Evolutionary conservation across 64 coral and sea anemone species (phyloP).

Genomic region (Actinia tenebrosa): DNA sequence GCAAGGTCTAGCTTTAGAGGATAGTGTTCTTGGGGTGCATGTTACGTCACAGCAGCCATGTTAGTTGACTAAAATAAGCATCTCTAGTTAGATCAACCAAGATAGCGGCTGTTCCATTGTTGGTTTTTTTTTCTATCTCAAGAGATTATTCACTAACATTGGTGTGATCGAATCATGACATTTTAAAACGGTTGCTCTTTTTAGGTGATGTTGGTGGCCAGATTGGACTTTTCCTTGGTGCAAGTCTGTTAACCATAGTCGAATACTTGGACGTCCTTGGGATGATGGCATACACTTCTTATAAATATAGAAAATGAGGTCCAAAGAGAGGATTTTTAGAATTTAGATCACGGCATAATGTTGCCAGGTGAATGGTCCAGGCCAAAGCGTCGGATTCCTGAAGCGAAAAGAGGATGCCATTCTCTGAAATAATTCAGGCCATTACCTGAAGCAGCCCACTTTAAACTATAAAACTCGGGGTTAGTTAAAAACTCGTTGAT

Average conservation of each 20-base stretch:
- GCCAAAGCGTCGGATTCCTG: neutral
- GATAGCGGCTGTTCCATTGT: too few relatives aligned
- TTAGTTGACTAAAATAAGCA: too few relatives aligned
- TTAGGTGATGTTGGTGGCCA: constrained; percentile 91
- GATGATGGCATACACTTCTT: constrained; percentile 75
- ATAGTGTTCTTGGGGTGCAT: too few relatives aligned
- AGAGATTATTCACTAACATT: too few relatives aligned
- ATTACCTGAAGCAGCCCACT: neutral
- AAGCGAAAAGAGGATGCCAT: neutral
- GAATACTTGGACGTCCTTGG: constrained; percentile 79
- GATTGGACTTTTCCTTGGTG: constrained; percentile 85
- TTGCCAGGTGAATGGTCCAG: neutral
- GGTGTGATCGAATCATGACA: neutral
- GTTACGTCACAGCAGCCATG: too few relatives aligned
- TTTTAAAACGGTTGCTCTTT: neutral
- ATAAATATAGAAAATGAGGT: constrained; percentile 60
- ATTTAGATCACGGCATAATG: neutral
- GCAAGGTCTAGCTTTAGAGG: too few relatives aligned
- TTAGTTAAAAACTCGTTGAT: neutral
- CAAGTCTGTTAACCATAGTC: constrained; percentile 81
- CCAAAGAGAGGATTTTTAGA: neutral
- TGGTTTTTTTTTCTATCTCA: too few relatives aligned
- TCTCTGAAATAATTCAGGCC: neutral
- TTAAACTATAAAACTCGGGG: neutral
- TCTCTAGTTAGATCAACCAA: too few relatives aligned